phyloP scores from a whole-genome alignment of 1,140 invertebrate genomes.

The Ceratoteleas bidentatus region DNA sequence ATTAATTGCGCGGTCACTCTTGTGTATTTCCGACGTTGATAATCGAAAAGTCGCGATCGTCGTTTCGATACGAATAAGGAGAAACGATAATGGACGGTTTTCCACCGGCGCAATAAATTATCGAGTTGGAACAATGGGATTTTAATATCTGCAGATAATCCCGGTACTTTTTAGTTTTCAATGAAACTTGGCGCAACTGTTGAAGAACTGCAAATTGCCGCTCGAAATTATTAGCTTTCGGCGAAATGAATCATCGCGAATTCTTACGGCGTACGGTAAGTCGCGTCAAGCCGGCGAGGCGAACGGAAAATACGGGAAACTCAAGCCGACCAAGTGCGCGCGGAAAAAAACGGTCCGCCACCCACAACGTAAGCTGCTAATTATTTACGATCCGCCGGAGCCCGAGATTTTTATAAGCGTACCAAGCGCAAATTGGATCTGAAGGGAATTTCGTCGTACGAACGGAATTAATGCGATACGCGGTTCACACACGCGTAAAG shows the following conservation, averaged over 20 bases:
- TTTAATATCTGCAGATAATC: conserved; percentile 59
- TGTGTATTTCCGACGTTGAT: neutral
- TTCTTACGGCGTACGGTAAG: conserved; percentile 55
- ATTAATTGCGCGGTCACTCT: no score
- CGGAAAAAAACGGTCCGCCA: conserved; percentile 28
- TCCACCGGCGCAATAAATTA: conserved; percentile 44
- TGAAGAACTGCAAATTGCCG: conserved; percentile 44
- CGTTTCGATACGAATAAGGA: neutral
- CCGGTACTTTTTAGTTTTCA: conserved; percentile 46
- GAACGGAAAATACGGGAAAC: conserved; percentile 56
- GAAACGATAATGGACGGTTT: conserved; percentile 11
- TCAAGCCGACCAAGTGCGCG: conserved; percentile 40
- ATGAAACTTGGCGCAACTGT: conserved; percentile 53
- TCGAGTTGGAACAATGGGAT: conserved; percentile 47
- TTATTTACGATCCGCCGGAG: conserved; percentile 52
- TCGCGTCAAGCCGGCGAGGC: conserved; percentile 29
- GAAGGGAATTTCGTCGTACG: conserved; percentile 34
- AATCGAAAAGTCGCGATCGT: conserved; percentile 7
- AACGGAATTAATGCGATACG: conserved; percentile 16
- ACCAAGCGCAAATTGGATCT: conserved; percentile 41
- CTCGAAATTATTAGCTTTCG: conserved; percentile 57
- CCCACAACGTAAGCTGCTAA: conserved; percentile 55
- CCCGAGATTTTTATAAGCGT: conserved; percentile 51
- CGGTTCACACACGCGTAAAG: neutral
- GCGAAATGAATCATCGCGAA: conserved; percentile 56